phyloP scores from a whole-genome alignment of 1,140 invertebrate species.

The Zaprionus gabonicus region DNA sequence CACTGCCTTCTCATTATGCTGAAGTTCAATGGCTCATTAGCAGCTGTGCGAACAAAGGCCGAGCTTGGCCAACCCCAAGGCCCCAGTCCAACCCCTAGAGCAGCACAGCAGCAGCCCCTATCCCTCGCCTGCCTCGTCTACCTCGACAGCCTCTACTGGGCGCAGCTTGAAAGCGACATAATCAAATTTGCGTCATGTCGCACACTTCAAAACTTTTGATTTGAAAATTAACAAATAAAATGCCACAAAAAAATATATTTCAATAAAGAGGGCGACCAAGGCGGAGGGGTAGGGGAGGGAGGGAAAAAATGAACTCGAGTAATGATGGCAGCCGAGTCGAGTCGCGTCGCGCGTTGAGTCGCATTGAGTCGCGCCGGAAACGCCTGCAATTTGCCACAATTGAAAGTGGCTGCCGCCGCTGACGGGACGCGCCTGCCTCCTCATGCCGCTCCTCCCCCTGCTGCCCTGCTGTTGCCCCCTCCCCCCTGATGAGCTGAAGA shows the following conservation, averaged over 20 bases:
- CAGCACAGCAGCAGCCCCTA: conserved; percentile 19
- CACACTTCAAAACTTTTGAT: conserved; percentile 61
- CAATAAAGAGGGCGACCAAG: conserved; percentile 1
- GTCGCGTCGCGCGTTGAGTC: not conserved
- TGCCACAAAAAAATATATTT: conserved; percentile 47
- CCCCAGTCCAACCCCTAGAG: conserved; percentile 21
- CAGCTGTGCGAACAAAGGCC: conserved; percentile 36
- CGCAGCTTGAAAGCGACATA: conserved; percentile 66
- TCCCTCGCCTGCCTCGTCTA: not conserved
- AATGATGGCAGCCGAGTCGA: conserved; percentile 62
- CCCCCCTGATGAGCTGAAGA: not conserved
- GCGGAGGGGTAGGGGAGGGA: not conserved
- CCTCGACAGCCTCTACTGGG: not conserved
- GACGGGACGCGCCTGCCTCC: conserved; percentile 20
- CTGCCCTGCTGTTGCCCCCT: not conserved
- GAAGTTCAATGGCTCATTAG: conserved; percentile 71
- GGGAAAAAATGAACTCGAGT: conserved; percentile 39
- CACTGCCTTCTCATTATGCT: not conserved
- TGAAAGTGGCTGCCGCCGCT: conserved; percentile 74
- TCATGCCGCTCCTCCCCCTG: conserved; percentile 1
- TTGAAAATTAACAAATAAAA: conserved; percentile 81
- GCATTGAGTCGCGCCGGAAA: conserved; percentile 59
- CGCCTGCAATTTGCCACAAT: conserved; percentile 82
- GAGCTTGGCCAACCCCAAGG: conserved; percentile 23
- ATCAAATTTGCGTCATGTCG: conserved; percentile 74